These are phyloP conservation scores for Ricordea florida DNA, from an alignment of 92 coral and sea anemone species.

Conservation along the genomic window DNA sequence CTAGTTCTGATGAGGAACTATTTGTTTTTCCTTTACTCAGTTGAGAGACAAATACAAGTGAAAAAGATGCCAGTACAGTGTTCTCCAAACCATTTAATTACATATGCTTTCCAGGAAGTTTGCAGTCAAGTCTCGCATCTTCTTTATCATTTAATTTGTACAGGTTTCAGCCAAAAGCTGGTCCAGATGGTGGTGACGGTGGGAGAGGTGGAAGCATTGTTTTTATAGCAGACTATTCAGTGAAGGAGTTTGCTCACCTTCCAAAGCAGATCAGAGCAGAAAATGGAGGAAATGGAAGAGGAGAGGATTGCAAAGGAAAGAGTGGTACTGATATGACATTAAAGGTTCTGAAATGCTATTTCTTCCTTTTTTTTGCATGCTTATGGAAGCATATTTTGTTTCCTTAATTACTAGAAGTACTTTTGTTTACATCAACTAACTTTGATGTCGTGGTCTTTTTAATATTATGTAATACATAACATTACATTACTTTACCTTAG, in stretches of 20 bases:
- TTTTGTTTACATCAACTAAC: too few species aligned
- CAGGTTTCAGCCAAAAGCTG: slow-evolving; percentile 92
- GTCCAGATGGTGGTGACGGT: slow-evolving; percentile 99
- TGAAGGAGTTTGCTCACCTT: slow-evolving; percentile 83
- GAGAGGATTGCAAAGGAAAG: slow-evolving; percentile 73
- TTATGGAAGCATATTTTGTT: not conserved
- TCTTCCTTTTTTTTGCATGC: not conserved
- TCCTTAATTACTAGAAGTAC: too few species aligned
- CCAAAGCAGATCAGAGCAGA: slow-evolving; percentile 81
- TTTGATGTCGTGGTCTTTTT: too few species aligned
- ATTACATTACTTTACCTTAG: too few species aligned
- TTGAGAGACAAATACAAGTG: too few species aligned
- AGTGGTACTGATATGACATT: slow-evolving; percentile 67
- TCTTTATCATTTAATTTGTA: not conserved
- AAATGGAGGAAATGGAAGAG: slow-evolving; percentile 81
- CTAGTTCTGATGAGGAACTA: not conserved
- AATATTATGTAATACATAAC: too few species aligned
- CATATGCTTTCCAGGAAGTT: too few species aligned
- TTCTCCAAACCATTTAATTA: too few species aligned
- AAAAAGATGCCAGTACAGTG: too few species aligned
- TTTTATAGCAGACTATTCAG: slow-evolving; percentile 78
- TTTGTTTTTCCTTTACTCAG: too few species aligned
- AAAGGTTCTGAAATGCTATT: slow-evolving; percentile 30
- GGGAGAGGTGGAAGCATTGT: slow-evolving; percentile 88
- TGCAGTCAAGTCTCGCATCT: too few species aligned